Evolutionary conservation across 2,797 vertebrate species (phyloP).

Genomic region (Spizella passerina): DNA sequence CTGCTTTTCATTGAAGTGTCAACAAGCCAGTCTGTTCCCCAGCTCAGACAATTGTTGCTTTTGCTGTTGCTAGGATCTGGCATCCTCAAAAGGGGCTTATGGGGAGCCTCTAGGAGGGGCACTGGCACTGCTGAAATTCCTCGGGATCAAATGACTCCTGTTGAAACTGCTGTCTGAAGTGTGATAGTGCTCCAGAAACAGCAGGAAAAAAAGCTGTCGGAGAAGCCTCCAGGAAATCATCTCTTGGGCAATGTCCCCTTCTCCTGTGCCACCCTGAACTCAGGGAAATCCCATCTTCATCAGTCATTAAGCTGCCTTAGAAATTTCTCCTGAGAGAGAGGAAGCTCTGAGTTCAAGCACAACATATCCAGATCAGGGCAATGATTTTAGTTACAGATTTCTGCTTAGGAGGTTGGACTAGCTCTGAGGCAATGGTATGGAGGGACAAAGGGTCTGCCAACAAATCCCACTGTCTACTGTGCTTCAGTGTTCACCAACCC

Average conservation of each 20-base stretch:
- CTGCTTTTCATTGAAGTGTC: not conserved
- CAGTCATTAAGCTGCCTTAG: not conserved
- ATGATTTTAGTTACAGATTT: not conserved
- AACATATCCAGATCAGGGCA: not conserved
- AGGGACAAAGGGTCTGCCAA: not conserved
- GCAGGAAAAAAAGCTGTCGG: not conserved
- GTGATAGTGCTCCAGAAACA: not conserved
- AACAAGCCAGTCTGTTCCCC: slow-evolving; percentile 6
- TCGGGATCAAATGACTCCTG: not conserved
- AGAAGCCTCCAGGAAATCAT: not conserved
- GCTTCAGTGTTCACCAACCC: not conserved
- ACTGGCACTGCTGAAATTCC: not conserved
- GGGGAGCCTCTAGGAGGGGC: not conserved
- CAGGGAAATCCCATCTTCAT: not conserved
- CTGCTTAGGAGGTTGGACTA: not conserved
- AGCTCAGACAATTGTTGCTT: not conserved
- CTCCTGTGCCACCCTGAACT: not conserved
- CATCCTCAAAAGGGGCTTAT: not conserved
- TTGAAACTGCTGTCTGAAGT: not conserved
- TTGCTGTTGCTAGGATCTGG: not conserved
- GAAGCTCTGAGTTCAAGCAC: not conserved
- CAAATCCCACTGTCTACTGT: not conserved
- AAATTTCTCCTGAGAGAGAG: not conserved
- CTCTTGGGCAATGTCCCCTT: not conserved
- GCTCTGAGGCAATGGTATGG: not conserved